Conservation (phyloP, 1,140 invertebrate genomes). For the Agraylea sexmaculata region DNA sequence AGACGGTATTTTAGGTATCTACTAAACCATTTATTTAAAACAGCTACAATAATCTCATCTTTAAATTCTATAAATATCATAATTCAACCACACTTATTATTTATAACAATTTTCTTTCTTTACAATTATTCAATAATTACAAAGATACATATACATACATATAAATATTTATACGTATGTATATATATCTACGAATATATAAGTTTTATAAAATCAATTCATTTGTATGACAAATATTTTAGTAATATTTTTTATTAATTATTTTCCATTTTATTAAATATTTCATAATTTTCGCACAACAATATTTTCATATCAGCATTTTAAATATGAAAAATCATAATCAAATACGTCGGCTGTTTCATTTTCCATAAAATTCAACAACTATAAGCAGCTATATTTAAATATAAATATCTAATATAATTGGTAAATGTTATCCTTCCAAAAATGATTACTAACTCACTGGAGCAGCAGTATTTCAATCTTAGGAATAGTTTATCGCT, state of each 20-base stretch:
- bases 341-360: slow-evolving; percentile 22
- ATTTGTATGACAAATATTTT: slow-evolving; percentile 24
- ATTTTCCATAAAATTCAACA: slow-evolving; percentile 21
- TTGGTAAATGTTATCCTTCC: no score
- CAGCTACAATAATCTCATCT: slow-evolving; percentile 21
- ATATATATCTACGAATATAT: no score
- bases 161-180: slow-evolving; percentile 10
- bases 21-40: slow-evolving; percentile 23
- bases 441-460: no score
- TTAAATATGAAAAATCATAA: slow-evolving; percentile 23
- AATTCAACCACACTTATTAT: slow-evolving; percentile 23
- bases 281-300: slow-evolving; percentile 21
- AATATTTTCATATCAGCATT: slow-evolving; percentile 22
- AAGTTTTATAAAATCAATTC: slow-evolving; percentile 23
- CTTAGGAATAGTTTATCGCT: no score
- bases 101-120: slow-evolving; percentile 22
- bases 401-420: not conserved
- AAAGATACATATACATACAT: slow-evolving; percentile 20
- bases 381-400: slow-evolving; percentile 19
- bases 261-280: slow-evolving; percentile 21
- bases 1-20: slow-evolving; percentile 22
- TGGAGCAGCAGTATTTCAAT: no score
- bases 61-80: slow-evolving; percentile 23
- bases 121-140: slow-evolving; percentile 24
- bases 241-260: slow-evolving; percentile 19